These are phyloP conservation scores for Delia radicum DNA, from an alignment of 1,140 invertebrate species.

Conservation along the genomic window DNA sequence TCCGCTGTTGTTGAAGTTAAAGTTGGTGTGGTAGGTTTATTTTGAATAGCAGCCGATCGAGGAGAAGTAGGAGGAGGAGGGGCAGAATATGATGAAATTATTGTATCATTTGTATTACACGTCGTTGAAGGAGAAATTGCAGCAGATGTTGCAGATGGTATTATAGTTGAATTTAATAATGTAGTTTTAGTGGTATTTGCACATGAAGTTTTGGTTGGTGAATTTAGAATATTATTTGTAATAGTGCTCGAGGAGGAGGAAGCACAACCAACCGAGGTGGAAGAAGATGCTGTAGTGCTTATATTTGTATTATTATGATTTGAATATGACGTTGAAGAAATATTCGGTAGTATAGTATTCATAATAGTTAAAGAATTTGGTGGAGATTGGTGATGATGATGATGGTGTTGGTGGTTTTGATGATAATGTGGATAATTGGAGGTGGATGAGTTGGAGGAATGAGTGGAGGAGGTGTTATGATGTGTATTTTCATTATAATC, in stretches of 20 bases:
- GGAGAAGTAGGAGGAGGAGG: conserved; percentile 25
- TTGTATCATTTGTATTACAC: neutral
- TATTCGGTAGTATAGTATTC: conserved; percentile 5
- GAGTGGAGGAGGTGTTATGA: conserved; percentile 13
- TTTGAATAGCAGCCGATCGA: conserved; percentile 8
- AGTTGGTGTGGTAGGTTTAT: conserved; percentile 9
- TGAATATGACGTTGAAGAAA: conserved; percentile 6
- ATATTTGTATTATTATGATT: conserved; percentile 6
- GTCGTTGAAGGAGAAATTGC: neutral
- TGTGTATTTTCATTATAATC: conserved; percentile 19
- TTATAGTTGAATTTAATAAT: conserved; percentile 34
- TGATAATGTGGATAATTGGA: too few species aligned
- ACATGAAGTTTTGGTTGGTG: neutral
- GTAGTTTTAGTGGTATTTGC: conserved; percentile 42
- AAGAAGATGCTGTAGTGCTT: neutral
- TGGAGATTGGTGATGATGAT: neutral
- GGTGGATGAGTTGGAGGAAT: conserved; percentile 15
- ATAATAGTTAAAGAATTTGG: conserved; percentile 13
- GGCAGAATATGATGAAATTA: conserved; percentile 17
- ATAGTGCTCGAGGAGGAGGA: neutral
- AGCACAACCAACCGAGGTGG: neutral
- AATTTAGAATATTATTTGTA: neutral
- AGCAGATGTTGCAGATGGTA: conserved; percentile 6
- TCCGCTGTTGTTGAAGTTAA: conserved; percentile 49
- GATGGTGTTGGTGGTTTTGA: neutral